Conservation (phyloP, 2,113 vertebrate species). For the Theristicus caerulescens region DNA sequence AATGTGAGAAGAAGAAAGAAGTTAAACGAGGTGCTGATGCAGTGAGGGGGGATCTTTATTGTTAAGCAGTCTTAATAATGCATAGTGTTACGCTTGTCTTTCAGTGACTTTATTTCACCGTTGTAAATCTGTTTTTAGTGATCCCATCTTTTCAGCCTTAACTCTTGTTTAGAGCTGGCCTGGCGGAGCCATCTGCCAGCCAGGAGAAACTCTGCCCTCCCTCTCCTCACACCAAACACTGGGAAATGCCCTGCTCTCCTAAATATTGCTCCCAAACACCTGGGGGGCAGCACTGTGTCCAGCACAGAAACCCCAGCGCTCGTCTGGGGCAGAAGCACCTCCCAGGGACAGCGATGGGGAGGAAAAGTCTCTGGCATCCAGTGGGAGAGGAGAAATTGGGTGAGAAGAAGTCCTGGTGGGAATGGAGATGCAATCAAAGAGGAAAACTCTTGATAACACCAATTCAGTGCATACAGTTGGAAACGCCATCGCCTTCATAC, state of each 20-base stretch:
- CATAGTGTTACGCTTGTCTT: neutral
- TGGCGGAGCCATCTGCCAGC: neutral
- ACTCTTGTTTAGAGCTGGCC: neutral
- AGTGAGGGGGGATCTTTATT: neutral
- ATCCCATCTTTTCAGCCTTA: neutral
- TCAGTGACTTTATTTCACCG: neutral
- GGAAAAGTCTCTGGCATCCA: neutral
- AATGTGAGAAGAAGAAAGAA: slow-evolving; percentile 13
- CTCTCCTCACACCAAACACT: neutral
- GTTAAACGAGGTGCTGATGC: neutral
- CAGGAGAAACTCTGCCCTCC: neutral
- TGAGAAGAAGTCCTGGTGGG: neutral
- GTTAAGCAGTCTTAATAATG: slow-evolving; percentile 17
- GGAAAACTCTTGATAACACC: neutral
- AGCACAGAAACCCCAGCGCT: neutral
- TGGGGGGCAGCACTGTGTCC: neutral
- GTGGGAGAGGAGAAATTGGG: neutral
- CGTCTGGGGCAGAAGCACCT: neutral
- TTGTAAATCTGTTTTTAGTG: slow-evolving; percentile 29
- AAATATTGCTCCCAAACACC: neutral
- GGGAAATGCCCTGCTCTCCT: neutral
- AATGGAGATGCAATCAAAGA: neutral
- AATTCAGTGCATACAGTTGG: neutral
- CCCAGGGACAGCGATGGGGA: rapidly evolving
- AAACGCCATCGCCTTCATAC: neutral